A percentile compares a stretch with the other conserved stretches of the same genome.
These are phyloP conservation scores for Glyphotaelius pellucidus DNA, from an alignment of 2,888 invertebrate species.

Conservation along the genomic window DNA sequence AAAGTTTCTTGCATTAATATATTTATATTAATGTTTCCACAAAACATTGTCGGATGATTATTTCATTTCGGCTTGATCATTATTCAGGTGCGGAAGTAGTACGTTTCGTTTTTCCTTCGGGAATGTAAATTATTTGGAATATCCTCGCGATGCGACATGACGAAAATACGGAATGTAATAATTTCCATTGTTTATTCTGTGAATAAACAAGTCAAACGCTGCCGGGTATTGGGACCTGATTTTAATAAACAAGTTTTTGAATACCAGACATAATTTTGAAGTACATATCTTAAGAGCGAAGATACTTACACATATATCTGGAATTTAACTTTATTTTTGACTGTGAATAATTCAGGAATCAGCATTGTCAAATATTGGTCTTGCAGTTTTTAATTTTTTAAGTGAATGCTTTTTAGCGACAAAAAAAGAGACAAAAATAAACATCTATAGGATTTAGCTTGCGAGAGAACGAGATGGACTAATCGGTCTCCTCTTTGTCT, in stretches of 20 bases:
- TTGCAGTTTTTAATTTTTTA: no score
- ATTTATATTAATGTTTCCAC: conserved; percentile 4
- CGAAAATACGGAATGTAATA: neutral
- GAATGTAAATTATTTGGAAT: conserved; percentile 22
- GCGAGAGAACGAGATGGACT: no score
- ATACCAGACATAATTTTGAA: neutral
- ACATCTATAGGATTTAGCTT: no score
- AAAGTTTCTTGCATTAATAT: neutral
- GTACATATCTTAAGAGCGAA: no score
- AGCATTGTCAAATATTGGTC: no score
- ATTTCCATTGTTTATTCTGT: neutral
- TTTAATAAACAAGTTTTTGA: neutral
- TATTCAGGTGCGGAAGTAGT: conserved; percentile 40
- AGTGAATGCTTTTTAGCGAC: no score
- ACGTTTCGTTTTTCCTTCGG: conserved; percentile 15
- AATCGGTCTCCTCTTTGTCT: no score
- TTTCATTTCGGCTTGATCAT: conserved; percentile 27
- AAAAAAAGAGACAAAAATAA: no score
- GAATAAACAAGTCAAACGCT: neutral
- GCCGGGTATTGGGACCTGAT: neutral
- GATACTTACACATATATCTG: no score
- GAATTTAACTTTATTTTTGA: no score
- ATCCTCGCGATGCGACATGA: conserved; percentile 11
- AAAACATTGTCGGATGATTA: conserved; percentile 6
- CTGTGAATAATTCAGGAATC: no score